Evolutionary conservation across 2,888 invertebrate species (phyloP), one percentile per base, ranked within the genome.

Genomic region (Argyresthia albistria): DNA sequence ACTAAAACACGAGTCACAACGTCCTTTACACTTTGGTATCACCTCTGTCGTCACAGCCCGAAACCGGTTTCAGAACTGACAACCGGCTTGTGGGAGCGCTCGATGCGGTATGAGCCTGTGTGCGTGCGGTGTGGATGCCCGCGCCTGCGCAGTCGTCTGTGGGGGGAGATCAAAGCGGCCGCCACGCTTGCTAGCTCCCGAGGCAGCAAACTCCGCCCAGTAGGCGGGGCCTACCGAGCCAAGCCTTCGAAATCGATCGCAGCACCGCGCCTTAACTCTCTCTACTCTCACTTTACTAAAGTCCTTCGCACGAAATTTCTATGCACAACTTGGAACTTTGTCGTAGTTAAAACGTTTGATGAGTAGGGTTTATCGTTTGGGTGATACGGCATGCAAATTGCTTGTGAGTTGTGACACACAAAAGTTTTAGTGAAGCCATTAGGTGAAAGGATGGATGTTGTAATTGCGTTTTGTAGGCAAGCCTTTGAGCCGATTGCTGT

Each of bases 401-500:
- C 82, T 76, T 81, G 82, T 76, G 80, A 81, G 25, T 25, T 25
- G 25, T 25, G 25, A 25, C 25, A 25, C 80, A 79, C 69, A 73
- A 73, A 68, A 69, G 70, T 71, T 71, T 68, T 64, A 57, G 71
- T 75, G 76, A 68, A 72, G 79, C 75, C 77, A 82, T 80, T 81
- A 82, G 66, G 72, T 74, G 76, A 77, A 73, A 71, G 71, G 70
- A 83, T 80, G 81, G 86, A 76, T 75, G 70, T 73, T 66, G 75
- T 86, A 82, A 88, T 81, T 86, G 76, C 70, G 77, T 88, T 86
- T 81, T 67, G 83, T 78, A 80, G 79, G 75, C 82, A 83, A 80
- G 77, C 73, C 78, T 81, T 82, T 81, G 76, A 75, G 66, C 59
- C 62, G 68, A 65, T 66, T 66, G 69, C 66, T 55, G 64, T 59